Conservation (phyloP, 2,888 invertebrate genomes). For the Chloromyia formosa region DNA sequence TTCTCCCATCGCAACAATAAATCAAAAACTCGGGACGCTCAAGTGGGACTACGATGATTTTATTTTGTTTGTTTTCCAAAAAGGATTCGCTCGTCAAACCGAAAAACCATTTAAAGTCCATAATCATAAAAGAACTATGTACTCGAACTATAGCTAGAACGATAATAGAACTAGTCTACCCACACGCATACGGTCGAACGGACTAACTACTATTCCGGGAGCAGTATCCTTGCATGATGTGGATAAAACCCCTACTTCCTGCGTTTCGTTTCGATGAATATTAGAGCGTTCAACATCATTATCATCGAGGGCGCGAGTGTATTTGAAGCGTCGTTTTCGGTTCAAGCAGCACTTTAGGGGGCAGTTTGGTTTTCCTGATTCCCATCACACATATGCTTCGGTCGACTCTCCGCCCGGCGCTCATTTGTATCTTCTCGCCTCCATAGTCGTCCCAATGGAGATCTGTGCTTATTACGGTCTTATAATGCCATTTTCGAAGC, state of each 20-base stretch:
- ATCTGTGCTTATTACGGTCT: not conserved
- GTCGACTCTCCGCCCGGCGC: not conserved
- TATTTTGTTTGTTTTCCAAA: not conserved
- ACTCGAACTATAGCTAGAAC: too few species aligned
- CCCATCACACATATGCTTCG: not conserved
- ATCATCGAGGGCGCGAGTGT: not conserved
- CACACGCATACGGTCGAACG: not conserved
- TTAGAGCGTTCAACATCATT: not conserved
- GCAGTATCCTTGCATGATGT: too few species aligned
- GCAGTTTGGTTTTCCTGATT: not conserved
- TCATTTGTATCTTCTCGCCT: not conserved
- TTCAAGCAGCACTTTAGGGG: not conserved
- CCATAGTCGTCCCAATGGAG: not conserved
- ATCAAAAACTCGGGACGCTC: not conserved
- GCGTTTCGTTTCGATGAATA: slow-evolving; percentile 1
- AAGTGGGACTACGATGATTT: not conserved
- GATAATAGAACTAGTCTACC: too few species aligned
- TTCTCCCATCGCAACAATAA: not conserved
- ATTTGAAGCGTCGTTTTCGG: not conserved
- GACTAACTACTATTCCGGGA: not conserved
- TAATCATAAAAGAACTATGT: slow-evolving; percentile 8
- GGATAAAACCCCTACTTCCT: too few species aligned
- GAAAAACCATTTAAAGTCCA: slow-evolving; percentile 2
- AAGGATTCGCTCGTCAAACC: not conserved
- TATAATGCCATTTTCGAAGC: not conserved